Evolutionary conservation across 2,113 vertebrate species (phyloP), one percentile per base, ranked within the genome.

Genomic region (Mobula hypostoma): DNA sequence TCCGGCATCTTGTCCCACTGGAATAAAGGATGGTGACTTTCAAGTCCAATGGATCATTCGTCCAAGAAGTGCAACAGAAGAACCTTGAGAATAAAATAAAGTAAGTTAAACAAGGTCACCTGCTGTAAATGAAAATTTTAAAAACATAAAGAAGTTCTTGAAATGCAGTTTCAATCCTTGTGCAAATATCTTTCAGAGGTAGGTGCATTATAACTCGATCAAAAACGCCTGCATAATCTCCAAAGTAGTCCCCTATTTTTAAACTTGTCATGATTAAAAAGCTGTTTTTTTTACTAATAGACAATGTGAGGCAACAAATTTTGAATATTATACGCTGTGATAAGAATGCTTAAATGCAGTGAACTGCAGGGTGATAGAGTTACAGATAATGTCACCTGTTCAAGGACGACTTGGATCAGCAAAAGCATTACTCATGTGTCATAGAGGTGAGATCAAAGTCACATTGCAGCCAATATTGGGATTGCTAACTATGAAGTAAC

Each of bases 401-500:
- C 90, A 93, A 70, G 68, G 90, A 93, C 72, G 70, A 93, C n/a
- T 93, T 4, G 36, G 90, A 74, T 74, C 17, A 36, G 68, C 36
- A 93, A 36, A 70, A 72, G 74, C 90, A 74, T 93, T 74, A 93
- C 29, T 93, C 90, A 93, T 74, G 72, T 74, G 70, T 93, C 48
- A 27, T 48, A 40, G 90, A 93, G 68, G 90, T 93, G 90, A 93
- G 68, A 93, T 93, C 90, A 93, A 93, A 93, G 90, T 93, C 90
- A 93, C 48, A 21, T 19, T 19, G 29, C 68, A 48, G 90, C 36
- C 68, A 93, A 93, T 93, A 72, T 93, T 93, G 72, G 68, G 90
- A 93, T 93, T 74, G 66, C 90, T 93, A 72, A 93, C 36, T 40
- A 48, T 74, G 32, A 32, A 93, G 70, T 93, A 72, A 48, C 66